phyloP scores from a whole-genome alignment of 2,888 invertebrate genomes.

The Deroplatys truncata region DNA sequence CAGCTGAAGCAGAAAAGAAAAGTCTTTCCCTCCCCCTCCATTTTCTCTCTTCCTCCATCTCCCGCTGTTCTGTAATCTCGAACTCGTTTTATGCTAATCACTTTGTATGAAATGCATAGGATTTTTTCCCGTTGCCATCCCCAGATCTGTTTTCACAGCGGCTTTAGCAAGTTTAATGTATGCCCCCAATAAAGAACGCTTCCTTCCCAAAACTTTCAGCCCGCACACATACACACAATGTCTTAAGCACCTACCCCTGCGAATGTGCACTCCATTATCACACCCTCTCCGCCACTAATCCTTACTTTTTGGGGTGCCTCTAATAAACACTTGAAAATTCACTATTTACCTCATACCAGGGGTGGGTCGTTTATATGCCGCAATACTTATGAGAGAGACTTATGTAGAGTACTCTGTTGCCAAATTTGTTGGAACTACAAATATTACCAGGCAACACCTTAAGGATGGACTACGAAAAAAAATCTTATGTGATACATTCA shows the following conservation, averaged over 20 bases:
- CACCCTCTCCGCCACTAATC: not conserved
- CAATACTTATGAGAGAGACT: no score
- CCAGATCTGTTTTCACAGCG: not conserved
- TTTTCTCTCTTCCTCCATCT: not conserved
- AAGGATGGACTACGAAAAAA: no score
- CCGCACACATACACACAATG: not conserved
- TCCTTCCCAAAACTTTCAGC: not conserved
- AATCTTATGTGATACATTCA: no score
- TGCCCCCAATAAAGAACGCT: not conserved
- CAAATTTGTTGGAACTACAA: no score
- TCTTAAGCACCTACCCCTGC: not conserved
- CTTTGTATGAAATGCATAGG: conserved; percentile 19
- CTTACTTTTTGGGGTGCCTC: not conserved
- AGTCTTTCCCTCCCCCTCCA: not conserved
- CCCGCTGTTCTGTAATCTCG: not conserved
- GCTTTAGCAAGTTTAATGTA: not conserved
- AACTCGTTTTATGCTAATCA: conserved; percentile 25
- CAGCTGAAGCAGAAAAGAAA: conserved; percentile 20
- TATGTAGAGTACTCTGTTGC: no score
- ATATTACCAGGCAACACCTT: no score
- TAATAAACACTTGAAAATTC: conserved; percentile 13
- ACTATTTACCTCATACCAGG: not conserved
- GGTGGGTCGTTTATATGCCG: not conserved
- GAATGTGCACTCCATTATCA: not conserved
- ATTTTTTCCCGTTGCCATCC: conserved; percentile 6